These are phyloP conservation scores for Aricia agestis DNA, from an alignment of 1,140 invertebrate species.

Conservation along the genomic window DNA sequence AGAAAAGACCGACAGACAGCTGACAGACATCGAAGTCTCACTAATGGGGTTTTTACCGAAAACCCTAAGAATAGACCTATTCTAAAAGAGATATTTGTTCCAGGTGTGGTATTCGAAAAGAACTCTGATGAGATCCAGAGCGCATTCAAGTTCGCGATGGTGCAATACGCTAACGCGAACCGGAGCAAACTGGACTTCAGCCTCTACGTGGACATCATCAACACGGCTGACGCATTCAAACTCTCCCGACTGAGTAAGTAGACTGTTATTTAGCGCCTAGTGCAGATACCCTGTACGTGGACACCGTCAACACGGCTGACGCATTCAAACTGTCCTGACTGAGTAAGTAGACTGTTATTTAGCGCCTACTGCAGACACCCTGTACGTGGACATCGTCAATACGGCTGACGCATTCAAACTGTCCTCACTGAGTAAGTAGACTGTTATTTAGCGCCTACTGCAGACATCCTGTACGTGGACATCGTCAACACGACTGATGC, in stretches of 20 bases:
- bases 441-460: no score
- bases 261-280: no score
- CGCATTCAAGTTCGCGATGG: constrained; percentile 91
- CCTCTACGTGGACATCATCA: constrained; percentile 92
- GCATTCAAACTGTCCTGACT: constrained; percentile 92
- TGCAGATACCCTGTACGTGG: constrained; percentile 90
- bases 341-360: constrained; percentile 84
- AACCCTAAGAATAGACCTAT: no score
- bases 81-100: background rate
- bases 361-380: no score
- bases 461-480: constrained; percentile 91
- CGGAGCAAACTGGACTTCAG: constrained; percentile 86
- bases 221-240: constrained; percentile 94
- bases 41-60: no score
- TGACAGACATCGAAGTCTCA: no score
- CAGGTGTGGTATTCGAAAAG: constrained; percentile 91
- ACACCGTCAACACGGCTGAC: constrained; percentile 94
- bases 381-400: constrained; percentile 93
- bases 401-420: constrained; percentile 95
- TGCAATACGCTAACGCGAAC: constrained; percentile 86
- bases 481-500: constrained; percentile 95
- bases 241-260: constrained; percentile 90
- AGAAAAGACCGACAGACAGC: no score
- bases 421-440: constrained; percentile 87
- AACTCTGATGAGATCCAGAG: constrained; percentile 91